phyloP scores from a whole-genome alignment of 2,113 vertebrate genomes.

The Strigops habroptila region DNA sequence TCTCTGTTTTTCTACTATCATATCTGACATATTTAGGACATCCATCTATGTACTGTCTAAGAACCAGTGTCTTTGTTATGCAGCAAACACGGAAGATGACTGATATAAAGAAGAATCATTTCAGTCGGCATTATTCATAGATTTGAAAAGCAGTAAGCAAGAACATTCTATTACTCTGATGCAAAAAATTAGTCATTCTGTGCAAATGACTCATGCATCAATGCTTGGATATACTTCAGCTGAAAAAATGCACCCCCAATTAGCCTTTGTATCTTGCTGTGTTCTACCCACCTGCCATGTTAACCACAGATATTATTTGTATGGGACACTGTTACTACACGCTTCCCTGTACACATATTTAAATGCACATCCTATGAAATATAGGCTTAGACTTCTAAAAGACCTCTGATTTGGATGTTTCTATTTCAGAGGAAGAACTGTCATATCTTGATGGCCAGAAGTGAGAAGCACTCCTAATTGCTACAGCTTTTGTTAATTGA shows the following conservation, averaged over 20 bases:
- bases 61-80: not conserved
- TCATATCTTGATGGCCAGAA: not conserved
- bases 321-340: not conserved
- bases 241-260: not conserved
- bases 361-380: not conserved
- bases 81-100: not conserved
- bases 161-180: conserved; percentile 37
- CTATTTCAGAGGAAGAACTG: not conserved
- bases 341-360: not conserved
- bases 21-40: conserved; percentile 16
- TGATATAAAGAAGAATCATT: not conserved
- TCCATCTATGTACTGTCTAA: not conserved
- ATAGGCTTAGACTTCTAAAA: not conserved
- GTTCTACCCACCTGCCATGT: not conserved
- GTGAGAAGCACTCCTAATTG: not conserved
- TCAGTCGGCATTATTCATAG: conserved; percentile 4
- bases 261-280: conserved; percentile 1
- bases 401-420: not conserved
- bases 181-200: not conserved
- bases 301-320: not conserved
- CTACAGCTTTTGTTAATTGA: not conserved
- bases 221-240: conserved; percentile 27
- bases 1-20: not conserved
- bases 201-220: conserved; percentile 46
- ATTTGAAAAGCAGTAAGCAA: conserved; percentile 24